Conservation (phyloP, 1,140 invertebrate genomes). For the Orchestia grillus region DNA sequence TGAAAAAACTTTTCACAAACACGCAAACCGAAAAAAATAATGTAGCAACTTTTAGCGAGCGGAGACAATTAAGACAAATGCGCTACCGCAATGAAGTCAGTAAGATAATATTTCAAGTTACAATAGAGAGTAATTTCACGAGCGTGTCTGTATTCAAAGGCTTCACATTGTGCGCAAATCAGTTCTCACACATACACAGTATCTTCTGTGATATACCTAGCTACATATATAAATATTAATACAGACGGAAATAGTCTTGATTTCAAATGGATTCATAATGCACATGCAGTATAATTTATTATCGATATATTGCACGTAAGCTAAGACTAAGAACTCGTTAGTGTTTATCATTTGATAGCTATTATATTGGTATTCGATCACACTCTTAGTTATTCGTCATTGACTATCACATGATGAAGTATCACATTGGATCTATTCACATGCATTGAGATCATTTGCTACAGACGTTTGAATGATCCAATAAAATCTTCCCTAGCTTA, state of each 20-base stretch:
- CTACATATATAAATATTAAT: background rate
- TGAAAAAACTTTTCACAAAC: background rate
- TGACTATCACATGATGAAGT: background rate
- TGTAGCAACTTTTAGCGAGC: background rate
- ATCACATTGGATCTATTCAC: background rate
- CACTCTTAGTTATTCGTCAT: background rate
- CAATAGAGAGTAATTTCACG: background rate
- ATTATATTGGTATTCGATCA: background rate
- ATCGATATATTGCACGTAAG: background rate
- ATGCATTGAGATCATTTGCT: background rate
- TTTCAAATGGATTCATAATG: background rate
- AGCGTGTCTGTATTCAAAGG: background rate
- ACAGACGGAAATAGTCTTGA: background rate
- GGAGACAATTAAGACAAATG: background rate
- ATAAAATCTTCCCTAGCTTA: background rate
- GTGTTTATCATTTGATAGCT: background rate
- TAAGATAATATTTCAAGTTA: background rate
- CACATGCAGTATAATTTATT: background rate
- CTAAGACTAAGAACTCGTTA: background rate
- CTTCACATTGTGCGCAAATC: background rate
- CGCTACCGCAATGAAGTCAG: background rate
- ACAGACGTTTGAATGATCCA: background rate
- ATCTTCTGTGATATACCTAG: background rate
- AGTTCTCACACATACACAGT: background rate
- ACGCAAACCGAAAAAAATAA: background rate